Percentiles rank a stretch among this genome's conserved stretches.
Conservation (phyloP, 2,113 vertebrate species). For the Arvicanthis niloticus region DNA sequence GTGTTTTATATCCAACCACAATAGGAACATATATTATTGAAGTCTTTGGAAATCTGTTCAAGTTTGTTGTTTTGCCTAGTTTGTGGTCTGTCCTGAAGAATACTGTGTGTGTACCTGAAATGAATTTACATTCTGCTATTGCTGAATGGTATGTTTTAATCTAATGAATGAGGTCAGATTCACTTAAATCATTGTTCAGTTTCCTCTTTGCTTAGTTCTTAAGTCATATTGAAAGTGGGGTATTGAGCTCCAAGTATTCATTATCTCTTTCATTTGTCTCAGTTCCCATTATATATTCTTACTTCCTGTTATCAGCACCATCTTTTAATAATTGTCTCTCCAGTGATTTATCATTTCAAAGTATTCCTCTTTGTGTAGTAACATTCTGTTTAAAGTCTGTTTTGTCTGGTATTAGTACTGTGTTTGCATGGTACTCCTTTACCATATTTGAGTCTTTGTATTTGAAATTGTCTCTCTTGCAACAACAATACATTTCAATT, state of each 20-base stretch:
- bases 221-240: not conserved
- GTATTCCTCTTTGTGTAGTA: not conserved
- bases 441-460: not conserved
- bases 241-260: not conserved
- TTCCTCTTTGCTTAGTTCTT: not conserved
- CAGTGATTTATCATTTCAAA: not conserved
- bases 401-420: not conserved
- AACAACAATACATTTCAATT: not conserved
- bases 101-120: not conserved
- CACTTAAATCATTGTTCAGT: not conserved
- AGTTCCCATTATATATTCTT: not conserved
- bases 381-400: not conserved
- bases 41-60: slow-evolving; percentile 22
- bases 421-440: not conserved
- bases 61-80: not conserved
- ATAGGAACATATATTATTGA: not conserved
- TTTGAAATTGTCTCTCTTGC: not conserved
- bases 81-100: not conserved
- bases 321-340: not conserved
- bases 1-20: not conserved
- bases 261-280: not conserved
- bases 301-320: not conserved
- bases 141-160: not conserved
- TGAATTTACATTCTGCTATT: not conserved
- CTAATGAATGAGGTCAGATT: not conserved